Percentiles rank a stretch among this genome's conserved stretches.
phyloP scores from a whole-genome alignment of 2,888 invertebrate species.

The Amaurobius ferox region DNA sequence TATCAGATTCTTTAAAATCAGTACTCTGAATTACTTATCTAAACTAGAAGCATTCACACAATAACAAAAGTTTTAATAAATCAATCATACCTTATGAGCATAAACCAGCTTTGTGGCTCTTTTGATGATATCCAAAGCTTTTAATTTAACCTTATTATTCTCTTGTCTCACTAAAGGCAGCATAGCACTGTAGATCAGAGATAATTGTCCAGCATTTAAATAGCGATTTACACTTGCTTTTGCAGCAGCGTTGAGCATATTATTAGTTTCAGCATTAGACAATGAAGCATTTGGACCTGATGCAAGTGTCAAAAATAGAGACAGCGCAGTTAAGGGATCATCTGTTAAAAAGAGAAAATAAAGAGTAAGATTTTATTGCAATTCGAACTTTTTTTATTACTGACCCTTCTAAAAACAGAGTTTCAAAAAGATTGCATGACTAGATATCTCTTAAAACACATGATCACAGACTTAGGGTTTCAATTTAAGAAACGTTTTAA shows the following conservation, averaged over 20 bases:
- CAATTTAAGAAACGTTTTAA: no score
- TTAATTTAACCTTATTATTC: conserved; percentile 26
- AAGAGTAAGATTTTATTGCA: no score
- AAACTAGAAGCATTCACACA: no score
- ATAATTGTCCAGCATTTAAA: conserved; percentile 42
- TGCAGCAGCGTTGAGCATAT: conserved; percentile 41
- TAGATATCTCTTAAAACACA: no score
- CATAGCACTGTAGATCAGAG: conserved; percentile 60
- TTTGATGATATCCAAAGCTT: conserved; percentile 52
- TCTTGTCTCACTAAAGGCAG: conserved; percentile 40
- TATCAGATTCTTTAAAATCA: no score
- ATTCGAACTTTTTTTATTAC: no score
- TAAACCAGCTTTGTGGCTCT: conserved; percentile 41
- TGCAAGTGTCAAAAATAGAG: conserved; percentile 49
- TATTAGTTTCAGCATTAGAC: conserved; percentile 22
- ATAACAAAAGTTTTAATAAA: no score
- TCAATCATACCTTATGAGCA: conserved; percentile 56
- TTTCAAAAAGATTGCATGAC: no score
- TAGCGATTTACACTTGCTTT: conserved; percentile 38
- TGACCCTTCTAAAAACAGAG: no score
- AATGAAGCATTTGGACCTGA: conserved; percentile 16
- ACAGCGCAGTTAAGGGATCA: conserved; percentile 36
- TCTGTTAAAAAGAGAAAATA: conserved; percentile 12
- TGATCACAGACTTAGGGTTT: no score
- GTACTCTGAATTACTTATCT: no score